These are phyloP conservation scores for Spinus pinus DNA, from an alignment of 2,797 vertebrate species.

Conservation along the genomic window DNA sequence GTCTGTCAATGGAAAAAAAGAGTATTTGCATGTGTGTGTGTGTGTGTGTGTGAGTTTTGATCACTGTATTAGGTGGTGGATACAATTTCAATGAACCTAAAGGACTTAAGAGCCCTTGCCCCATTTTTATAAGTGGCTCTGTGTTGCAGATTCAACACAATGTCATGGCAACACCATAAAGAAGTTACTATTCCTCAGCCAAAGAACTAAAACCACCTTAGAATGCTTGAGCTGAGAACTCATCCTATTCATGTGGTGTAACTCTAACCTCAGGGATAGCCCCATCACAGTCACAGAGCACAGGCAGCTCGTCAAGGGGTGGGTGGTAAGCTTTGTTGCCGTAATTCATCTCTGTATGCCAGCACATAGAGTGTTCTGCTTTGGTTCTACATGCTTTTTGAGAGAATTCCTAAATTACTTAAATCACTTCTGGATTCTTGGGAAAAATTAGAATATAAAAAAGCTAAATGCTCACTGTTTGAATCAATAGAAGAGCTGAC, in stretches of 20 bases:
- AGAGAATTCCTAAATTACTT: not conserved
- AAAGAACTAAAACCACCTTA: not conserved
- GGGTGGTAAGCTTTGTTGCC: not conserved
- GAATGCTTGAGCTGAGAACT: not conserved
- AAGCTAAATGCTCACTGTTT: not conserved
- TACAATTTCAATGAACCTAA: not conserved
- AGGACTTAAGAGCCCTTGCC: not conserved
- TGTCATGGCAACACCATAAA: not conserved
- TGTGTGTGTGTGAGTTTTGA: not conserved
- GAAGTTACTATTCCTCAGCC: not conserved
- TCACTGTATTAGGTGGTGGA: not conserved
- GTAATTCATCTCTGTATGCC: not conserved
- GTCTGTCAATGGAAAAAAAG: not conserved
- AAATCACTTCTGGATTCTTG: not conserved
- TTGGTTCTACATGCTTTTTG: not conserved
- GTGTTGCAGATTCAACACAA: not conserved
- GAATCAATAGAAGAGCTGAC: constrained; percentile 24
- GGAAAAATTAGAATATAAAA: not conserved
- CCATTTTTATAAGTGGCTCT: not conserved
- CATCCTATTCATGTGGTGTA: not conserved
- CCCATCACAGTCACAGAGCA: not conserved
- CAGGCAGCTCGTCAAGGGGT: not conserved
- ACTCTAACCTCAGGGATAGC: not conserved
- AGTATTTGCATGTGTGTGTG: not conserved
- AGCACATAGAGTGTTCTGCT: not conserved